These are phyloP conservation scores for Sitta carolinensis DNA, from an alignment of 2,797 vertebrate genomes.

Conservation along the genomic window DNA sequence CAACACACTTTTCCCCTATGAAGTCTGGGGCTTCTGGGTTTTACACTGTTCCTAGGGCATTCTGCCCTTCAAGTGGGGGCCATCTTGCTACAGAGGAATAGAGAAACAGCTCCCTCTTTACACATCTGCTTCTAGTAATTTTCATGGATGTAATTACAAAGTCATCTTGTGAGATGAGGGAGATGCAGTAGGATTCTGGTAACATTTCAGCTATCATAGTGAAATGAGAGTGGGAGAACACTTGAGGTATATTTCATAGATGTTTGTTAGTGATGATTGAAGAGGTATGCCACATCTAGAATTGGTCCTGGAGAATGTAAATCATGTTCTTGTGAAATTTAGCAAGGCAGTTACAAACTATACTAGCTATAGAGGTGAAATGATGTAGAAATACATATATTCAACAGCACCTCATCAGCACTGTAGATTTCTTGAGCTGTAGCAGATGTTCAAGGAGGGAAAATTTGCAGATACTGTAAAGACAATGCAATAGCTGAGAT, in stretches of 20 bases:
- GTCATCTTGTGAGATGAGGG: background rate
- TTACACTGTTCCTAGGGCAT: background rate
- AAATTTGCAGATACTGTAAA: background rate
- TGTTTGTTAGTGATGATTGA: background rate
- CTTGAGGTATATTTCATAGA: background rate
- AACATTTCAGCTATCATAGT: background rate
- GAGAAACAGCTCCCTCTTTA: background rate
- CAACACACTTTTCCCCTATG: background rate
- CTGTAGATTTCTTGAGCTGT: background rate
- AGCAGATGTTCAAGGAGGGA: background rate
- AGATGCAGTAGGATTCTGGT: background rate
- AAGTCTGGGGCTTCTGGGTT: background rate
- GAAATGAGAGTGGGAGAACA: background rate
- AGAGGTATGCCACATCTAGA: background rate
- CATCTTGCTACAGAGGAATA: background rate
- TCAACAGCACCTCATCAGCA: background rate
- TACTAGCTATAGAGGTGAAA: background rate
- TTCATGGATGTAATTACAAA: background rate
- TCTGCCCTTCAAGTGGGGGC: background rate
- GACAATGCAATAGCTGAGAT: background rate
- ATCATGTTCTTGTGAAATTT: background rate
- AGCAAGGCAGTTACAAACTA: background rate
- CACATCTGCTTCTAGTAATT: background rate
- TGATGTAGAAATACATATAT: background rate
- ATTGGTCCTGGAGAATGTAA: background rate